Evolutionary conservation across 2,113 vertebrate genomes (phyloP), one percentile per base, ranked within the genome.

Genomic region (Thymallus thymallus): DNA sequence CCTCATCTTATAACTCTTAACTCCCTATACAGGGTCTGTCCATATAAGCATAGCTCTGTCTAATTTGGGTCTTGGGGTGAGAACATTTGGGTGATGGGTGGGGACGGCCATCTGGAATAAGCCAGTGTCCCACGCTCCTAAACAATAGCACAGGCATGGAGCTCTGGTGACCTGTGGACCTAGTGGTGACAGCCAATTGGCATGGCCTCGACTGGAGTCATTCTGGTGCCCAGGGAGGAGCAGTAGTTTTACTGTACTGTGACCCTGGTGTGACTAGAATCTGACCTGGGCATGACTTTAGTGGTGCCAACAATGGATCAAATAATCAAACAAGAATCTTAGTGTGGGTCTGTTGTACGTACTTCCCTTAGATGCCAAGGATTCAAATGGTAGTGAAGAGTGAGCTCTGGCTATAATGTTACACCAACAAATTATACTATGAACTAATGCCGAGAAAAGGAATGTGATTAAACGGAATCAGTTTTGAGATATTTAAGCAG

Each of bases 111-210:
- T 29, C 13, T 24, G 7, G 2, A 24, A 63, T 24, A 16, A 0
- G 7, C 12, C 20, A 26, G 23, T 68, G 29, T 65, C 68, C 73
- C 20, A 70, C 72, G 75, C 76, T 69, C 60, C 13, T 60, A 78
- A 80, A 86, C 85, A 84, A 83, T 84, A 24, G 68, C 0, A 64
- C 18, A 16, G 51, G 10, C 24, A 75, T 23, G 14, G 48, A 51
- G 48, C 73, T 69, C 60, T 76, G 62, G 68, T 5, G 32, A 16
- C 2, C 6, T 73, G 20, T 55, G n/a, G 78, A 71, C 72, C 35
- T 18, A 51, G 78, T 71, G 30, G 7, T 76, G 76, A 85, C 67
- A 81, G 77, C 84, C 14, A 9, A 55, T 56, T 22, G 55, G 73
- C 24, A 12, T 51, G 48, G 16, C 48, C 12, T 9, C 1, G 35